Conservation (phyloP, 2,113 vertebrate genomes). For the Sinosuthora webbiana region DNA sequence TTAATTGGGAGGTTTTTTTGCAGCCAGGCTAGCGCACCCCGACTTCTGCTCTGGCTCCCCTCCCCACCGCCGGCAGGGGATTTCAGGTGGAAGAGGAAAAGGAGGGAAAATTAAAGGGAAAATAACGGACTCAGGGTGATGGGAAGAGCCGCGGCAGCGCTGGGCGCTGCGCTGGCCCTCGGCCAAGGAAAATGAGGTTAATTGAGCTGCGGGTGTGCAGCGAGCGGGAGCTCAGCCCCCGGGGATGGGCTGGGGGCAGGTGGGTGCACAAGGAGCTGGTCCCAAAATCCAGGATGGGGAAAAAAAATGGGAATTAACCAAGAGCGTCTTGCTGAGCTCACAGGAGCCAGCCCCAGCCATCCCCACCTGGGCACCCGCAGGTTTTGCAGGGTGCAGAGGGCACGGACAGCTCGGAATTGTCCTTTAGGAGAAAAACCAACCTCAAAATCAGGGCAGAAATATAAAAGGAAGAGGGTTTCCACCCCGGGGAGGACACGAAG, state of each 20-base stretch:
- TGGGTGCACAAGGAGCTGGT: not conserved
- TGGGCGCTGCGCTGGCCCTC: not conserved
- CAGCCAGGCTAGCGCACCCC: not conserved
- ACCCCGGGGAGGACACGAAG: accelerated
- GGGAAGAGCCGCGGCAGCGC: not conserved
- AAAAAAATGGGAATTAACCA: accelerated
- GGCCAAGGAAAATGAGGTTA: conserved; percentile 48
- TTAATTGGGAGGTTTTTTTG: accelerated
- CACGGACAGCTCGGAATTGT: accelerated
- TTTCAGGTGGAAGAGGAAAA: not conserved
- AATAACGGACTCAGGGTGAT: accelerated
- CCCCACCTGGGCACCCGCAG: not conserved
- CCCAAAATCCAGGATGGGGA: accelerated
- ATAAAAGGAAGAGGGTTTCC: accelerated
- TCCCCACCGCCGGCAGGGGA: not conserved
- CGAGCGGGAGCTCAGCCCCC: not conserved
- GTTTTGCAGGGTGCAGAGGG: not conserved
- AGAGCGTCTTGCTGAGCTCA: not conserved
- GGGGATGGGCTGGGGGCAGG: accelerated
- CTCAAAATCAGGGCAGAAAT: not conserved
- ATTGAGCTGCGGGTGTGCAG: not conserved
- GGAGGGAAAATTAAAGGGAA: not conserved
- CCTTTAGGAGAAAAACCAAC: not conserved
- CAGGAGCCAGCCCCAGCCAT: not conserved
- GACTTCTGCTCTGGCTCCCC: not conserved